These are phyloP conservation scores for Salvelinus alpinus DNA, from an alignment of 2,113 vertebrate genomes.

Conservation along the genomic window DNA sequence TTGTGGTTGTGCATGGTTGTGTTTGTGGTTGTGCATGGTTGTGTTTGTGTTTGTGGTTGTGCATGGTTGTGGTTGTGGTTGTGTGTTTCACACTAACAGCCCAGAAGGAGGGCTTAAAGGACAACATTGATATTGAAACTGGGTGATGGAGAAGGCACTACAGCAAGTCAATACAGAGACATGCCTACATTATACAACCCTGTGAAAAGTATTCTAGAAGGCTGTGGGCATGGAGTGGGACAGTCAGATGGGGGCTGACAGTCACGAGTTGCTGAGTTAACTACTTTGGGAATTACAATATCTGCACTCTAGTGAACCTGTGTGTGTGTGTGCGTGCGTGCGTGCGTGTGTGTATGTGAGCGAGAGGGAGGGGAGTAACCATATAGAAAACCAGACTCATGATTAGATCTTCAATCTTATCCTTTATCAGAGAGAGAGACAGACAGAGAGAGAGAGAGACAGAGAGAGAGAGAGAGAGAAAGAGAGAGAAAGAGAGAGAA, in stretches of 20 bases:
- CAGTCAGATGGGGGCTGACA: conserved; percentile 55
- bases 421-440: too few relatives aligned
- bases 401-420: too few relatives aligned
- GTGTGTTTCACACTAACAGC: conserved; percentile 29
- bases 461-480: too few relatives aligned
- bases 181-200: conserved; percentile 30
- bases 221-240: conserved; percentile 28
- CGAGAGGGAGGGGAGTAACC: background rate
- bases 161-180: conserved; percentile 45
- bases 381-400: too few relatives aligned
- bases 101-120: conserved; percentile 39
- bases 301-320: conserved; percentile 33
- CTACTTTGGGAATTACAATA: conserved; percentile 56
- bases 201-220: conserved; percentile 28
- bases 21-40: too few relatives aligned
- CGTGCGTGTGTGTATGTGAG: conserved; percentile 10
- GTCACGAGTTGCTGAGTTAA: conserved; percentile 51
- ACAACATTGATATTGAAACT: conserved; percentile 47
- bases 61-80: fast-evolving
- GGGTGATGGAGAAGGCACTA: conserved; percentile 52
- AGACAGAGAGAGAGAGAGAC: too few relatives aligned
- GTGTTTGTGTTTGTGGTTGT: too few relatives aligned
- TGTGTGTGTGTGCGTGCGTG: background rate
- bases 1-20: too few relatives aligned
- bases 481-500: too few relatives aligned